Conservation (phyloP, 1,140 invertebrate genomes). For the Nomia melanderi region DNA sequence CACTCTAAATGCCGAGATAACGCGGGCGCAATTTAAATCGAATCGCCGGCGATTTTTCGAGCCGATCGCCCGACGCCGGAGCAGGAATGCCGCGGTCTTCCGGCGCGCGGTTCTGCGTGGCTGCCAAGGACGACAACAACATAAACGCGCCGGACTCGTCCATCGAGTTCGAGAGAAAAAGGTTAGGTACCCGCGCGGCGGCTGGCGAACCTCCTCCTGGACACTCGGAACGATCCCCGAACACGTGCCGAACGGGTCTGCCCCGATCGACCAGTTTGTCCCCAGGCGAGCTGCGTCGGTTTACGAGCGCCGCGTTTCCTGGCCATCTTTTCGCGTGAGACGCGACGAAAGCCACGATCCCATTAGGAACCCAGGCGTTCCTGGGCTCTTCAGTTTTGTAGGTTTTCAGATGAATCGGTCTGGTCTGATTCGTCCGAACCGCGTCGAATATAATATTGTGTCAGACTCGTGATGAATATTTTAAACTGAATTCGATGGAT, state of each 20-base stretch:
- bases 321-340: constrained; percentile 13
- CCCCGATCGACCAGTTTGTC: constrained; percentile 39
- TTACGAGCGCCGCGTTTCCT: constrained; percentile 27
- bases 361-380: no score
- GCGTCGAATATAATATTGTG: no score
- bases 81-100: constrained; percentile 56
- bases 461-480: no score
- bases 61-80: constrained; percentile 3
- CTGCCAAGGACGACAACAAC: constrained; percentile 68
- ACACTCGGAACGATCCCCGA: constrained; percentile 55
- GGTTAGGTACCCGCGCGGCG: constrained; percentile 4
- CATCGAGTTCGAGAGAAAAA: constrained; percentile 63
- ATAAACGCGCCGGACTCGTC: constrained; percentile 66
- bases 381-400: no score
- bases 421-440: no score
- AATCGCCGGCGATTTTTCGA: constrained; percentile 51
- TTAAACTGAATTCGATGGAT: no score
- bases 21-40: constrained; percentile 56
- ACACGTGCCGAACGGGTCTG: constrained; percentile 63
- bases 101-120: constrained; percentile 46
- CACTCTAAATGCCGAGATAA: constrained; percentile 46
- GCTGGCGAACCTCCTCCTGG: constrained; percentile 43
- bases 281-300: constrained; percentile 24
- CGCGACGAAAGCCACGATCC: constrained; percentile 9
- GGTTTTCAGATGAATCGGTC: no score